A percentile compares a stretch with the other conserved stretches of the same genome.
Conservation (phyloP, 2,888 invertebrate species). For the Ametastegia equiseti region DNA sequence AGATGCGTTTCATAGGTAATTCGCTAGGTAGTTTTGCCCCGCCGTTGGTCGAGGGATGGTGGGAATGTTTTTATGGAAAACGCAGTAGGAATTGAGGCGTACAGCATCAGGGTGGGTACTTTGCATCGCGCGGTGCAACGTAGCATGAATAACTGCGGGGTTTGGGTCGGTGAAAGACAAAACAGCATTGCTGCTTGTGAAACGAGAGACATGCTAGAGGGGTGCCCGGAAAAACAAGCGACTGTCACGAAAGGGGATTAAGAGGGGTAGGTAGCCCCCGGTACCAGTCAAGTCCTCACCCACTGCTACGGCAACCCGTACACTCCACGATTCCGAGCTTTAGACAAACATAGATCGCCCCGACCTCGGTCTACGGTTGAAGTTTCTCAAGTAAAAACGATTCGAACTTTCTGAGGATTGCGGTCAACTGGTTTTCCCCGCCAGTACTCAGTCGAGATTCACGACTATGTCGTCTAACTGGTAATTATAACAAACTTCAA, state of each 20-base stretch:
- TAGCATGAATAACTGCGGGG: slow-evolving; percentile 53
- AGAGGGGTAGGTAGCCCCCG: slow-evolving; percentile 47
- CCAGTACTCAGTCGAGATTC: background rate
- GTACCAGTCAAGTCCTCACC: slow-evolving; percentile 34
- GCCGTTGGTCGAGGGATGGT: background rate
- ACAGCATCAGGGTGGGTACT: background rate
- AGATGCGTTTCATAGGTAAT: background rate
- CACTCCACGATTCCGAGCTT: slow-evolving; percentile 3
- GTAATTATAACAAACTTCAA: slow-evolving; percentile 34
- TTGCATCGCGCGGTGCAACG: slow-evolving; percentile 50
- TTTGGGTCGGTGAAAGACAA: slow-evolving; percentile 52
- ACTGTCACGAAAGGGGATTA: slow-evolving; percentile 58
- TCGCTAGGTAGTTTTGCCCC: background rate
- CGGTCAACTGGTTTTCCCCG: slow-evolving; percentile 29
- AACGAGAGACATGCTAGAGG: slow-evolving; percentile 53
- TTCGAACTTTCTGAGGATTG: slow-evolving; percentile 41
- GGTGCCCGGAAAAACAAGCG: slow-evolving; percentile 59
- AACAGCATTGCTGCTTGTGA: slow-evolving; percentile 54
- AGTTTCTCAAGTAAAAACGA: slow-evolving; percentile 28
- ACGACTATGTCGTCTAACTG: background rate
- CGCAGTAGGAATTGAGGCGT: slow-evolving; percentile 28
- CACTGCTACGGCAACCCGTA: slow-evolving; percentile 24
- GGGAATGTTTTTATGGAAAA: slow-evolving; percentile 18
- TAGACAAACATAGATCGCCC: slow-evolving; percentile 42
- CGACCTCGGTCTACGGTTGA: slow-evolving; percentile 14